These are phyloP conservation scores for Thalassophryne amazonica DNA, from an alignment of 2,797 vertebrate genomes.

Conservation along the genomic window DNA sequence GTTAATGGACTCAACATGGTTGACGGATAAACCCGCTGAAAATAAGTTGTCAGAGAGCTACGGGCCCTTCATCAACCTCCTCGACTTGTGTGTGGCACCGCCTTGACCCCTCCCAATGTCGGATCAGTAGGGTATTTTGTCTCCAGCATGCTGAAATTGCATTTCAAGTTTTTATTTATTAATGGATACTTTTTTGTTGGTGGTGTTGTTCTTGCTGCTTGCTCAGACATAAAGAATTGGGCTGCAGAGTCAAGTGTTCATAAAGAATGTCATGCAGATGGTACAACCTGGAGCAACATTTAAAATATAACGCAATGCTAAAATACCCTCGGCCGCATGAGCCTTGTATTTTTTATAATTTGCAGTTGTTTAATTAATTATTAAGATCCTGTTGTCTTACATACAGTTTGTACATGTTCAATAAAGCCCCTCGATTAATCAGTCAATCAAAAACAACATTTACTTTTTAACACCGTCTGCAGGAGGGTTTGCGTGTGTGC, in stretches of 20 bases:
- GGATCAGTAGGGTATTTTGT: slow-evolving; percentile 54
- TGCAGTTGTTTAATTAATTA: too few relatives aligned
- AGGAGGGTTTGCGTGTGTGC: too few relatives aligned
- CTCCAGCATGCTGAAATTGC: slow-evolving; percentile 56
- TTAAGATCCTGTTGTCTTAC: too few relatives aligned
- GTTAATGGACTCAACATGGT: slow-evolving; percentile 80
- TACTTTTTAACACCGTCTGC: too few relatives aligned
- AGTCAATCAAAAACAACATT: too few relatives aligned
- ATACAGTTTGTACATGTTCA: too few relatives aligned
- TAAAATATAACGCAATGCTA: too few relatives aligned
- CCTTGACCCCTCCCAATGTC: slow-evolving; percentile 64
- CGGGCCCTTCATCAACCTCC: slow-evolving; percentile 71
- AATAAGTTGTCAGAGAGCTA: slow-evolving; percentile 77
- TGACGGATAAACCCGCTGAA: slow-evolving; percentile 77
- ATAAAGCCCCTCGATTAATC: too few relatives aligned
- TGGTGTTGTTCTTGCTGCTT: background rate
- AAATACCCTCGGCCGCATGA: too few relatives aligned
- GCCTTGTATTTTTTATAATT: too few relatives aligned
- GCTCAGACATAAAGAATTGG: slow-evolving; percentile 35
- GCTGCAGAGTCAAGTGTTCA: slow-evolving; percentile 1
- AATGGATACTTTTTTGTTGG: slow-evolving; percentile 44
- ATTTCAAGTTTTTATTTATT: slow-evolving; percentile 62
- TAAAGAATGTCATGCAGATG: too few relatives aligned
- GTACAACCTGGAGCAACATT: too few relatives aligned
- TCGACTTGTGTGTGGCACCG: slow-evolving; percentile 33